Conservation (phyloP, 2,113 vertebrate species). For the Menura novaehollandiae region DNA sequence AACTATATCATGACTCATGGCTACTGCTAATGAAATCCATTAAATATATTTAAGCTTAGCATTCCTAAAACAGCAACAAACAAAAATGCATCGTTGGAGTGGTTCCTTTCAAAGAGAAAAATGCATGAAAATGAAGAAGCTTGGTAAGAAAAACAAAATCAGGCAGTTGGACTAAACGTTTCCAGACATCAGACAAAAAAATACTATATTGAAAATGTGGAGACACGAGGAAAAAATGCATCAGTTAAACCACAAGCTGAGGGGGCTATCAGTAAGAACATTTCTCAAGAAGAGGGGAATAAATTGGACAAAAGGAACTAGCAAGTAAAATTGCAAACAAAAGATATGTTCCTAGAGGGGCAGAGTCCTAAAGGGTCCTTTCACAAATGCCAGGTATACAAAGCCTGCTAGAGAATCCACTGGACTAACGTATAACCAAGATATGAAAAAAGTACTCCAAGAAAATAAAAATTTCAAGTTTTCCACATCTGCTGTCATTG, state of each 20-base stretch:
- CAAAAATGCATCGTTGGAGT: neutral
- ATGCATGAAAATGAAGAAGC: neutral
- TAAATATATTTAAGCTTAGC: neutral
- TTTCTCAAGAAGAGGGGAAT: neutral
- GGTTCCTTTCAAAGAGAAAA: neutral
- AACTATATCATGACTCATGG: neutral
- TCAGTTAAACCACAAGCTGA: neutral
- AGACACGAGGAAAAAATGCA: accelerated
- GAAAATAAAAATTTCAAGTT: neutral
- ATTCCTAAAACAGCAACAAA: neutral
- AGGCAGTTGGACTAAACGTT: neutral
- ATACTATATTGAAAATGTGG: neutral
- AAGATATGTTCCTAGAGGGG: neutral
- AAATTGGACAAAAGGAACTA: neutral
- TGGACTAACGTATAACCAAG: neutral
- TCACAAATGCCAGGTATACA: neutral
- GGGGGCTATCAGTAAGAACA: neutral
- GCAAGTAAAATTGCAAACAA: neutral
- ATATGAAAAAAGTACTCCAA: neutral
- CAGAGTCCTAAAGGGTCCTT: neutral
- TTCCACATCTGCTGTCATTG: neutral
- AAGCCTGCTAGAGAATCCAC: neutral
- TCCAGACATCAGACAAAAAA: neutral
- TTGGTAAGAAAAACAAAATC: neutral
- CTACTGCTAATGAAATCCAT: neutral